Base-by-base conservation (phyloP, 1,140 invertebrate genomes). In the Zaprionus kolodkinae region DNA sequence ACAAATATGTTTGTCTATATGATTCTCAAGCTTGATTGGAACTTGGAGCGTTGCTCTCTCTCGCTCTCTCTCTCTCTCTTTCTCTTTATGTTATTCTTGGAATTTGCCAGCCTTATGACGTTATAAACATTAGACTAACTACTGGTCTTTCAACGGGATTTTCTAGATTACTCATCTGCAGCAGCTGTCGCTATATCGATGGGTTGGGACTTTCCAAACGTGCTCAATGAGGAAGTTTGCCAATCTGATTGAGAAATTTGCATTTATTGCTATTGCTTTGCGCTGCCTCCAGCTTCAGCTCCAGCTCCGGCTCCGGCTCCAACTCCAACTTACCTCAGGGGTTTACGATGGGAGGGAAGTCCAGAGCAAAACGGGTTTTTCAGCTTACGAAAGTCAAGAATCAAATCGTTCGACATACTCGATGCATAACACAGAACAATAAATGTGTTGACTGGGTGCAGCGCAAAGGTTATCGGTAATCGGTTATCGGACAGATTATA, bases 381-480 rank as follows among this genome's bases (percentile, higher is more conserved):
- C 38, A 73, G 48, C 56, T 55, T 43, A n/a, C 45, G 11, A 30
- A 17, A 30, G 13, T 40, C 38, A 9, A 15, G 45, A 50, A 21
- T 50, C 45, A 9, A 50, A 50, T 50, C 17, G 45, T 15, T 15
- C 40, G 40, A 43, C 40, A 40, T 40, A 13, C 38, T 7, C 38
- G 27, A 6, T 30, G 6, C 27, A 30, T 30, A 30, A 30, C 27
- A 30, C 6, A 3, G 27, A 30, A 30, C 27, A 30, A 30, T 30
- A 30, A 30, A 6, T 35, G 33, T 35, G 27, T 35, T 35, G 33
- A 35, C 33, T 7, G 13, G 2, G 35, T 6, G 33, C 50, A 5
- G 67, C 48, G 6, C 48, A 72, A 66, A 76, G 73, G 69, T 76
- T 76, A 76, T 76, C 73, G 25, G 33, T 35, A 35, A 35, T 35